Evolutionary conservation across 2,113 vertebrate species (phyloP), one percentile per base, ranked within the genome.

Genomic region (Kobus ellipsiprymnus): DNA sequence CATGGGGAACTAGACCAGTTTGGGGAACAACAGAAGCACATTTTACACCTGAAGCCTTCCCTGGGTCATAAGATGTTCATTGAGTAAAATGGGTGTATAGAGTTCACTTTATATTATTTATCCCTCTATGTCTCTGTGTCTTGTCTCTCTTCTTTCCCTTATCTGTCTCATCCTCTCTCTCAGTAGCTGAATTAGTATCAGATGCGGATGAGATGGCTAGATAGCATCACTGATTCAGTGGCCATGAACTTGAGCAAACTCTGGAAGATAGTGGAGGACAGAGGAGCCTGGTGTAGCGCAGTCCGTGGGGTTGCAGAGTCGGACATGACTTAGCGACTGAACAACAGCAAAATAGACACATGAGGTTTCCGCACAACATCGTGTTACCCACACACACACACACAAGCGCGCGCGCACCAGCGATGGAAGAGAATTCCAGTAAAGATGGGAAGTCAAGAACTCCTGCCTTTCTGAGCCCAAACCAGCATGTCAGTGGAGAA

Each of bases 371-470:
- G 17, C n/a, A 13, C 13, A 36, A 4, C 17, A 54, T 95, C 83
- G 12, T 15, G 33, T 84, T 33, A 23, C 10, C 12, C 33, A 25
- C 2, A 78, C 78, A 67, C 2, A 78, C 78, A 67, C 78, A 62
- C 17, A 40, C 23, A 36, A 36, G 36, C 36, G 21, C 0, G 3
- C 2, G 23, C 1, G 10, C 40, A 2, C 30, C n/a, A 60, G 29
- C 3, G 13, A 7, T 64, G 67, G 59, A 54, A 78, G 14, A 59
- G 78, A 80, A 78, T 55, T 59, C 60, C 33, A 52, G n/a, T 13
- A 50, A 89, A 80, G 77, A 67, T 3, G 27, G 67, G 36, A 60
- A 87, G 62, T 17, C 33, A 86, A 67, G 77, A n/a, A n/a, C 13
- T 64, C 67, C 50, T 55, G 23, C 4, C 30, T 64, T 88, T 77